These are phyloP conservation scores for Albula goreensis DNA, from an alignment of 2,113 vertebrate genomes.

Conservation along the genomic window DNA sequence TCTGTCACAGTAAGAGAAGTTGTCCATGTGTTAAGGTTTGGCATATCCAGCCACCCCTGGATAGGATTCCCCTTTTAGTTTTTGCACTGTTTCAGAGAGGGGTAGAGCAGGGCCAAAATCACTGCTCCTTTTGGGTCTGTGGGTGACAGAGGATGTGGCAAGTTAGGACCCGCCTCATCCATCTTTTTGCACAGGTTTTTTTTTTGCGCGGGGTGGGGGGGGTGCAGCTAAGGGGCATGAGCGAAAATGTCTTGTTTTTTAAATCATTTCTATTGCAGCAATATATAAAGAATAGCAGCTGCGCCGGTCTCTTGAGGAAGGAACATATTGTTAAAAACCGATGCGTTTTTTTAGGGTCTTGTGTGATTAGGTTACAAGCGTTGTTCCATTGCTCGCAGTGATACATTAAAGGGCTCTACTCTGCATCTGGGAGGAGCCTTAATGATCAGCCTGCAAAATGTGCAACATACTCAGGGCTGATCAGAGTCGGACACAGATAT, in stretches of 20 bases:
- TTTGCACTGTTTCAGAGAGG: not conserved
- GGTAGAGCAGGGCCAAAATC: not conserved
- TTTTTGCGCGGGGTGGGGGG: too few species aligned
- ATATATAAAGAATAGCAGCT: slow-evolving; percentile 8
- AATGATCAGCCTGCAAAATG: not conserved
- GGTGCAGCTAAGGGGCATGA: too few species aligned
- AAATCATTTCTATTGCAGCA: not conserved
- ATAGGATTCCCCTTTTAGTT: not conserved
- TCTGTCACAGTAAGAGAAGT: not conserved
- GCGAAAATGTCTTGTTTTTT: not conserved
- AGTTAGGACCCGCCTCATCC: not conserved
- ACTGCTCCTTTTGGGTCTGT: not conserved
- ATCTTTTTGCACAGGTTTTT: not conserved
- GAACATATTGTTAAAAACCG: not conserved
- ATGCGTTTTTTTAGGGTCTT: not conserved
- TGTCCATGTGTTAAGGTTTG: not conserved
- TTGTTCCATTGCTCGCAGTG: not conserved
- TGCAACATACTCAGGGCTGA: not conserved
- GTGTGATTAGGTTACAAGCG: too few species aligned
- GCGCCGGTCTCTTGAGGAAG: not conserved
- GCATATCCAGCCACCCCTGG: not conserved
- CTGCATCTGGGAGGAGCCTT: not conserved
- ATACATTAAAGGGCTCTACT: not conserved
- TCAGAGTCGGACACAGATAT: not conserved
- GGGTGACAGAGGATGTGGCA: not conserved